phyloP scores from a whole-genome alignment of 2,113 vertebrate species.

The Furnarius figulus region DNA sequence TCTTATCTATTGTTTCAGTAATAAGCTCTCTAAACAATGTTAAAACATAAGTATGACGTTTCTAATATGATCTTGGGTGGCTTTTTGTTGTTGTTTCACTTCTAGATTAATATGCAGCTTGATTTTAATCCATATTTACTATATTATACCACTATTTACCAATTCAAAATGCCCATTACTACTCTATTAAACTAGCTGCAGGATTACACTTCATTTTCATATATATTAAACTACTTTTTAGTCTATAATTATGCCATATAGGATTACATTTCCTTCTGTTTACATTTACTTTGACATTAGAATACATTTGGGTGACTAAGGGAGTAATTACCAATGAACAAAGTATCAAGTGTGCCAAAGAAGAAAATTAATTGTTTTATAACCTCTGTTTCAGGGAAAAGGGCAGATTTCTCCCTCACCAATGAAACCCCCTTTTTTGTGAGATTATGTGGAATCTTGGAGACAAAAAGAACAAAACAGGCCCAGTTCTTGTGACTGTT shows the following conservation, averaged over 20 bases:
- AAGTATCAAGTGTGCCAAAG: neutral
- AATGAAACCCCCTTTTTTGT: neutral
- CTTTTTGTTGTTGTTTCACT: neutral
- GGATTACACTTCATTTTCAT: constrained; percentile 37
- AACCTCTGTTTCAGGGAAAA: neutral
- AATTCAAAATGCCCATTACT: constrained; percentile 4
- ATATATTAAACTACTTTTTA: constrained; percentile 53
- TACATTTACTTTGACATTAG: neutral
- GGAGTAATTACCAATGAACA: neutral
- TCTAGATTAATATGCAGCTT: neutral
- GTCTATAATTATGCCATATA: neutral
- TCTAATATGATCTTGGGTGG: neutral
- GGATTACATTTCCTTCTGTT: neutral
- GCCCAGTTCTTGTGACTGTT: neutral
- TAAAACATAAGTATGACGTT: neutral
- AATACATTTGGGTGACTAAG: neutral
- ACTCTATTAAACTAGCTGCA: neutral
- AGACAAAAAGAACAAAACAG: neutral
- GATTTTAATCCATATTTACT: neutral
- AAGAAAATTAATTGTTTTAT: neutral
- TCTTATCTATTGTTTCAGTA: constrained; percentile 1
- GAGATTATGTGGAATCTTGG: neutral
- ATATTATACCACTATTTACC: neutral
- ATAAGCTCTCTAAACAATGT: neutral
- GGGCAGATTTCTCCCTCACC: neutral